Evolutionary conservation across 2,113 vertebrate species (phyloP).

Genomic region (Diphyllodes magnificus): DNA sequence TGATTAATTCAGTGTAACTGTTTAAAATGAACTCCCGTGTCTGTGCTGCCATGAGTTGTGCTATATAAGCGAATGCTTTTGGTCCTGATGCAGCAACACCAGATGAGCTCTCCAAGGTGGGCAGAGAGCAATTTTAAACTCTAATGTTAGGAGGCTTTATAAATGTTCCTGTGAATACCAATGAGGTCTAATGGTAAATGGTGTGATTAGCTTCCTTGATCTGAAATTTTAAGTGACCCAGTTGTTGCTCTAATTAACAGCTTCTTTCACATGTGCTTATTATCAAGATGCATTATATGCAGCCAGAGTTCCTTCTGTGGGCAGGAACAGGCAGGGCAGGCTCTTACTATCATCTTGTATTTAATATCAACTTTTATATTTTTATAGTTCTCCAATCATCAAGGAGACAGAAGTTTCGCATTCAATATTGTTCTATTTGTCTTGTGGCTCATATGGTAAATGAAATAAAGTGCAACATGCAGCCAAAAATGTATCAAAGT

Average conservation of each 20-base stretch:
- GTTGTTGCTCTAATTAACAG: constrained; percentile 44
- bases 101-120: background rate
- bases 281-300: background rate
- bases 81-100: background rate
- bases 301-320: background rate
- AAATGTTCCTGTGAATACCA: constrained; percentile 25
- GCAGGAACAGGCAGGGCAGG: background rate
- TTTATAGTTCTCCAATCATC: background rate
- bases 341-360: background rate
- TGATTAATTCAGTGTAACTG: background rate
- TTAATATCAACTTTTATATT: background rate
- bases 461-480: background rate
- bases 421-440: background rate
- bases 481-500: background rate
- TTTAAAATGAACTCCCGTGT: background rate
- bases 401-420: background rate
- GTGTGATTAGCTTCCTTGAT: constrained; percentile 28
- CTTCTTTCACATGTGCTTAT: background rate
- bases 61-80: background rate
- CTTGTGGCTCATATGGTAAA: background rate
- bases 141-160: background rate
- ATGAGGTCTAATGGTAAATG: constrained; percentile 26
- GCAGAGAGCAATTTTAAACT: background rate
- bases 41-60: background rate
- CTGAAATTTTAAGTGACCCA: constrained; percentile 36